Evolutionary conservation across 2,888 invertebrate genomes (phyloP).

Genomic region (Phengaris arion): DNA sequence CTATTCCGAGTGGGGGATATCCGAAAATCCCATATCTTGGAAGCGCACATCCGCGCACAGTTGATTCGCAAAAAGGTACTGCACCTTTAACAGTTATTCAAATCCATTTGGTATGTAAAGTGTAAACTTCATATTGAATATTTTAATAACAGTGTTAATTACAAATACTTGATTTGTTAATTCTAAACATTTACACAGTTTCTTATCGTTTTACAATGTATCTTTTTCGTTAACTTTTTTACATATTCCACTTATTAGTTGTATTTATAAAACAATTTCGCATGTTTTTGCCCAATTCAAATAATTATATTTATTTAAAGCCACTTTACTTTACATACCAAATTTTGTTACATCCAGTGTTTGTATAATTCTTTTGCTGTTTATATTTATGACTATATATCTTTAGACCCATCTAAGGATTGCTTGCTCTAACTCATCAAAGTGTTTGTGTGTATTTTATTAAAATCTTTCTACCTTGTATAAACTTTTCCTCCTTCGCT

Average conservation of each 20-base stretch:
- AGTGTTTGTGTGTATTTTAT: slow-evolving; percentile 30
- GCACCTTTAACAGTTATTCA: slow-evolving; percentile 30
- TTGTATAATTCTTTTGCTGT: slow-evolving; percentile 36
- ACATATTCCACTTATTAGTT: background rate
- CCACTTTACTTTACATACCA: slow-evolving; percentile 27
- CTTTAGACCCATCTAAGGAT: slow-evolving; percentile 68
- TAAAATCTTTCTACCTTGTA: background rate
- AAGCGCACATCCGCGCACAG: slow-evolving; percentile 96
- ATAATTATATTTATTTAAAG: background rate
- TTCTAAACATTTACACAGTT: background rate
- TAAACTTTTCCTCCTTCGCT: slow-evolving; percentile 18
- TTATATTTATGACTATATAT: slow-evolving; percentile 39
- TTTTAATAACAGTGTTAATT: background rate
- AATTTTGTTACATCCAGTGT: slow-evolving; percentile 23
- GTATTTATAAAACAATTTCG: slow-evolving; percentile 14
- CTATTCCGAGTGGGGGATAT: slow-evolving; percentile 98
- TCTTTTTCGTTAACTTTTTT: slow-evolving; percentile 19
- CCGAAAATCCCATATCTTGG: slow-evolving; percentile 97
- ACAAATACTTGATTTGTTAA: background rate
- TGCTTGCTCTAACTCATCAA: slow-evolving; percentile 39
- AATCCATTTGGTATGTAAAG: slow-evolving; percentile 23
- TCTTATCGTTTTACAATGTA: background rate
- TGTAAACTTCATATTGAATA: background rate
- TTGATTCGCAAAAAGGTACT: slow-evolving; percentile 93
- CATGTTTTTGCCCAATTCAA: slow-evolving; percentile 32